These are phyloP conservation scores for Chymomyza caudatula DNA, from an alignment of 2,888 invertebrate genomes.

Conservation along the genomic window DNA sequence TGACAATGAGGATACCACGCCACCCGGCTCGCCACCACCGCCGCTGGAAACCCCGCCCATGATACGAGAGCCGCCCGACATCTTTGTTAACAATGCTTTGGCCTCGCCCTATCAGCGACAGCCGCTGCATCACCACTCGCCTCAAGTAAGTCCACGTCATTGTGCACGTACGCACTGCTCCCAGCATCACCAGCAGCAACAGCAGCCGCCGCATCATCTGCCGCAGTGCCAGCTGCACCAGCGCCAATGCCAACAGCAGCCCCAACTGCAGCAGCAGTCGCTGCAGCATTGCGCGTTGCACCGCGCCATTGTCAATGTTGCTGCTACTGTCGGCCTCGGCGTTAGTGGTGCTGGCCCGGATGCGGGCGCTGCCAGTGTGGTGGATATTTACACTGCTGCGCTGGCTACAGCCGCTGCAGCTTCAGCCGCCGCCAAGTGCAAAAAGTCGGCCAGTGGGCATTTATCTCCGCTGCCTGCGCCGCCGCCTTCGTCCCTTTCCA, in stretches of 20 bases:
- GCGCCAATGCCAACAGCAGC: conserved; percentile 12
- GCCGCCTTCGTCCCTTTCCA: conserved; percentile 36
- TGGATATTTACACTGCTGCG: conserved; percentile 60
- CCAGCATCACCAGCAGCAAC: conserved; percentile 43
- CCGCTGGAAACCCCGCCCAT: conserved; percentile 30
- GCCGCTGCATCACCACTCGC: conserved; percentile 43
- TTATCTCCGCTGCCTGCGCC: conserved; percentile 35
- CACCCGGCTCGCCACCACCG: conserved; percentile 54
- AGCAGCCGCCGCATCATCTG: conserved; percentile 28
- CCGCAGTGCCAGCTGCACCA: conserved; percentile 8
- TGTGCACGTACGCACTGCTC: conserved; percentile 50
- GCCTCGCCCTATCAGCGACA: conserved; percentile 73
- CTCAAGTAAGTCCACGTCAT: conserved; percentile 70
- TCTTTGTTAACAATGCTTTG: conserved; percentile 75
- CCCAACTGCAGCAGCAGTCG: conserved; percentile 5
- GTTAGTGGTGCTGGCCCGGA: conserved; percentile 28
- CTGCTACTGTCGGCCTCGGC: conserved; percentile 55
- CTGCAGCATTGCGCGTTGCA: conserved; percentile 48
- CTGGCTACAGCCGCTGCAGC: conserved; percentile 49
- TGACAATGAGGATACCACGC: conserved; percentile 24
- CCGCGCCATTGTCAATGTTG: conserved; percentile 58
- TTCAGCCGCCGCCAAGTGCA: conserved; percentile 14
- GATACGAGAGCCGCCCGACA: conserved; percentile 73
- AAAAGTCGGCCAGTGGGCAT: conserved; percentile 32
- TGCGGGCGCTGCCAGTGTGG: conserved; percentile 47